Evolutionary conservation across 1,140 invertebrate genomes (phyloP), one percentile per base, ranked within the genome.

Genomic region (Homalodisca vitripennis): DNA sequence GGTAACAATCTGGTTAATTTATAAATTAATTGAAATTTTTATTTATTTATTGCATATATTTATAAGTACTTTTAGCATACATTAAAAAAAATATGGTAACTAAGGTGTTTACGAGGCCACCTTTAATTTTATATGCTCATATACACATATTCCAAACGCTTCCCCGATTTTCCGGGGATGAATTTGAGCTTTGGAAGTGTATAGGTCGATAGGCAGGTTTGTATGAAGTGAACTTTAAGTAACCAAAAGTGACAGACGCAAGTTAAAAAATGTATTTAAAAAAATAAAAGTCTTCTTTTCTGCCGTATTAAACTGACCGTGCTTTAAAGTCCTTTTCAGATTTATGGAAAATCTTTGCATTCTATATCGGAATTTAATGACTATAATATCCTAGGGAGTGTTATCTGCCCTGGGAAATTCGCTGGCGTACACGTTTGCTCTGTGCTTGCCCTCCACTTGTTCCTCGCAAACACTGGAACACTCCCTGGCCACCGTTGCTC

Each of bases 381-480:
- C n/a, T n/a, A n/a, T n/a, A n/a, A n/a, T n/a, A n/a, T n/a, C 48
- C 48, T 41, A 51, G 48, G 48, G 48, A 12, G 48, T 51, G 3
- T 22, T 51, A n/a, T 14, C 48, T 51, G 48, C 22, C n/a, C 48
- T 51, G 1, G 46, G 47, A 10, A n/a, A 27, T n/a, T 53, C 14
- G 3, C 22, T 70, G 12, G 13, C 62, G 1, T 17, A 55, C 47
- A 70, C 69, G 0, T 12, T 66, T 31, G 46, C 63, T 1, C 69
- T 66, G 27, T 70, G 69, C 31, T 66, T 60, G 27, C 69, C 69
- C n/a, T 30, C 46, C 26, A 17, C 30, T 17, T 70, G 69, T 29
- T 31, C 32, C 24, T 63, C 69, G 1, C 1, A 24, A 1, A 24
- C 66, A 17, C 12, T 70, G 26, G 22, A 27, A 3, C 20, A 24